Evolutionary conservation across 2,888 invertebrate species (phyloP).

Genomic region (Chymomyza caudatula): DNA sequence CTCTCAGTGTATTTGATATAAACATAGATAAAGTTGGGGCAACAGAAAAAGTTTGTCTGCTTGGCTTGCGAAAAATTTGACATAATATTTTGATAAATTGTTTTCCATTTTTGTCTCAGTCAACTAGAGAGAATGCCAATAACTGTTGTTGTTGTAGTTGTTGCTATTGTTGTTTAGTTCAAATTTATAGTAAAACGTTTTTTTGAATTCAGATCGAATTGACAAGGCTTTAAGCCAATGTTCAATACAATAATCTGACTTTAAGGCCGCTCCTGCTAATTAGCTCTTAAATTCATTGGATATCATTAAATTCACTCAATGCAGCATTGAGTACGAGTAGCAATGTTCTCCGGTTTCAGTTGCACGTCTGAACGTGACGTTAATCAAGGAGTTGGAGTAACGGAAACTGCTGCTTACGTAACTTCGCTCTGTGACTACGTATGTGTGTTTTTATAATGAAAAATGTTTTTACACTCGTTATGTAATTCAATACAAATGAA

Average conservation of each 20-base stretch:
- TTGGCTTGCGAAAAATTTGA: constrained; percentile 38
- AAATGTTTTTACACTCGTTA: constrained; percentile 9
- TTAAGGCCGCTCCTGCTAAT: neutral
- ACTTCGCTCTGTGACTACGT: no score
- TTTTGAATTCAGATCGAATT: neutral
- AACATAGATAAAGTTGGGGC: constrained; percentile 15
- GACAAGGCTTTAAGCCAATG: neutral
- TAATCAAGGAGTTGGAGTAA: neutral
- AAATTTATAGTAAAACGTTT: neutral
- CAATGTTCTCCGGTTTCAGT: neutral
- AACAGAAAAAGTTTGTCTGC: constrained; percentile 44
- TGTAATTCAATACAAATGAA: constrained; percentile 41
- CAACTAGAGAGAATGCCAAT: constrained; percentile 20
- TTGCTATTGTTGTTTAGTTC: neutral
- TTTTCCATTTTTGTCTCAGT: constrained; percentile 38
- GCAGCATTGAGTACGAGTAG: neutral
- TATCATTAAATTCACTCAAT: neutral
- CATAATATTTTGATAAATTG: constrained; percentile 72
- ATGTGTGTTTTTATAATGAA: neutral
- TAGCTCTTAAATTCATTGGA: neutral
- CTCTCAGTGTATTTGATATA: neutral
- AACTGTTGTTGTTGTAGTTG: neutral
- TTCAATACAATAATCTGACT: neutral
- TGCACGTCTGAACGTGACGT: neutral
- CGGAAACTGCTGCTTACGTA: neutral